Evolutionary conservation across 2,113 vertebrate species (phyloP), one percentile per base, ranked within the genome.

Genomic region (Actenoides hombroni): DNA sequence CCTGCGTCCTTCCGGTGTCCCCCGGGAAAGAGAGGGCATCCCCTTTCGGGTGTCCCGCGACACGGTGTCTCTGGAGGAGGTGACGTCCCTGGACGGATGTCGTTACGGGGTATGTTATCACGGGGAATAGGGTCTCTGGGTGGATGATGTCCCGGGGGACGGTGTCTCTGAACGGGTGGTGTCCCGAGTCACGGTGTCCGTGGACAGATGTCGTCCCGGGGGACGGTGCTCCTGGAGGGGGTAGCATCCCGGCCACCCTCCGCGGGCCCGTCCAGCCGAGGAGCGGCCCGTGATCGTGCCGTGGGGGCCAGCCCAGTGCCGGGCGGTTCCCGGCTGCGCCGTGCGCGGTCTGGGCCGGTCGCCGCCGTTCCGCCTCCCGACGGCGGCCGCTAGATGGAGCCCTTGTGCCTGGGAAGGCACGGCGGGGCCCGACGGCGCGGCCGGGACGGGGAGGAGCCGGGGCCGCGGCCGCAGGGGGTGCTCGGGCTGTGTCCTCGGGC

Each of bases 381-480:
- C 14, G 8, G 16, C 1, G 33, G 92, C 94, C 97, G 96, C 98
- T 97, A 98, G 98, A 98, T 98, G 98, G 94, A 96, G 76, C 96
- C 97, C 69, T 98, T 98, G 98, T 92, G 97, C 97, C 97, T 98
- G 96, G 59, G 78, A 97, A 94, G 74, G 54, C 35, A 35, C 80
- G 5, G 53, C 25, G 12, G 39, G 37, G 46, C 31, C 46, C 68
- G 91, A 90, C 88, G 88, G 88, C 64, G 88, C 88, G 53, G 53
- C 53, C 51, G 42, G 35, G 37, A 16, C 20, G 35, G 23, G 84
- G 7, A n/a, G 49, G 56, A 28, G 17, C 46, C 26, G 39, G 65
- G 8, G 13, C 56, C 7, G 37, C 19, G 40, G 37, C 49, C 8
- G 42, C 9, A 14, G 37, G n/a, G 29, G 31, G 20, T 9, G 9